Conservation (phyloP, 2,888 invertebrate species). For the Mythimna impura region DNA sequence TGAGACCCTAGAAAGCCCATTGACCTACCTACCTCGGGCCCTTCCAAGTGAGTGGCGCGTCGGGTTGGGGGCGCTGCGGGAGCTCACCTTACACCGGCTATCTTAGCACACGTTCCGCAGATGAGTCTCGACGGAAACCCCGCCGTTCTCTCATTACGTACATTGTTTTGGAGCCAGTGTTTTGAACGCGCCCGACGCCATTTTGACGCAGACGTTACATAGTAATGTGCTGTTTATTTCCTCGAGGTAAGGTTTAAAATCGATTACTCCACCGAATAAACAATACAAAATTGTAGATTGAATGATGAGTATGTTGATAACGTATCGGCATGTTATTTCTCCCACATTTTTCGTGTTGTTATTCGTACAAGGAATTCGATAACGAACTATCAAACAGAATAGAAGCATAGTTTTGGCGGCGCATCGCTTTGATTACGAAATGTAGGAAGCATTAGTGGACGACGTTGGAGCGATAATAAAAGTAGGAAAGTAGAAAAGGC, state of each 20-base stretch:
- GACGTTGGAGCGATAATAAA: slow-evolving; percentile 3
- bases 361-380: slow-evolving; percentile 58
- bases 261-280: slow-evolving; percentile 43
- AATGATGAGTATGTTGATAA: slow-evolving; percentile 68
- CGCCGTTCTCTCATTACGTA: slow-evolving; percentile 78
- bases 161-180: slow-evolving; percentile 77
- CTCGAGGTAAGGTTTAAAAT: slow-evolving; percentile 61
- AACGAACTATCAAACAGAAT: slow-evolving; percentile 57
- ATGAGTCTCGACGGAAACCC: slow-evolving; percentile 79
- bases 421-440: slow-evolving; percentile 45
- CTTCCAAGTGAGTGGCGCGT: slow-evolving; percentile 57
- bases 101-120: slow-evolving; percentile 74
- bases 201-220: slow-evolving; percentile 60
- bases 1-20: slow-evolving; percentile 76
- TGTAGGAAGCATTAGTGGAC: slow-evolving; percentile 35
- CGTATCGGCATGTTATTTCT: slow-evolving; percentile 61
- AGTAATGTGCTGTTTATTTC: slow-evolving; percentile 63
- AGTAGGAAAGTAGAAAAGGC: slow-evolving; percentile 11
- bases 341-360: slow-evolving; percentile 58
- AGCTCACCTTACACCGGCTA: slow-evolving; percentile 68
- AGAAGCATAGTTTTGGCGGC: slow-evolving; percentile 46
- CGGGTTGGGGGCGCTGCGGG: slow-evolving; percentile 61
- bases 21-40: slow-evolving; percentile 76
- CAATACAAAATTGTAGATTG: slow-evolving; percentile 66
- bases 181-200: slow-evolving; percentile 74